phyloP scores from a whole-genome alignment of 2,888 invertebrate species.

The Glyphotaelius pellucidus region DNA sequence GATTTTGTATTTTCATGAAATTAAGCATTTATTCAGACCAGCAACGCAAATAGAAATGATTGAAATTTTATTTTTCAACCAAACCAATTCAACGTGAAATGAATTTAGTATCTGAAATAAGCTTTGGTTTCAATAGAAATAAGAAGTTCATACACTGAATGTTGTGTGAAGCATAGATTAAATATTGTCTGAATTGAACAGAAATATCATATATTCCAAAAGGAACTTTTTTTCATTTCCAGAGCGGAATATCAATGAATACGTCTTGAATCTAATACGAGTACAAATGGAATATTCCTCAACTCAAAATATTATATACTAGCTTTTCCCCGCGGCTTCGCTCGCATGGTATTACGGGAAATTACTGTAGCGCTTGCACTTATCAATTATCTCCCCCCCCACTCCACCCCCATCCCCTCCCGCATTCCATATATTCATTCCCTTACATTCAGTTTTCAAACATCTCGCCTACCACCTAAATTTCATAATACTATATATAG shows the following conservation, averaged over 20 bases:
- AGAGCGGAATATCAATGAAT: not conserved
- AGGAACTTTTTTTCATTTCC: not conserved
- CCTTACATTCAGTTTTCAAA: too few relatives aligned
- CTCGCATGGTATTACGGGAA: too few relatives aligned
- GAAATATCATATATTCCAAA: not conserved
- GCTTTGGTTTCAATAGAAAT: not conserved
- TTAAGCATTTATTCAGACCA: too few relatives aligned
- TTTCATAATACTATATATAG: too few relatives aligned
- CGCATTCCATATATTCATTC: too few relatives aligned
- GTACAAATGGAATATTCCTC: not conserved
- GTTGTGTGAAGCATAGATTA: not conserved
- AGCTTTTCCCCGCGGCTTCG: too few relatives aligned
- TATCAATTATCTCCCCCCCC: too few relatives aligned
- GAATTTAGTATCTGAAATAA: not conserved
- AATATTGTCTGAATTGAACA: not conserved
- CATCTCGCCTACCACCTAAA: too few relatives aligned
- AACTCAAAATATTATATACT: not conserved
- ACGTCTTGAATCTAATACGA: not conserved
- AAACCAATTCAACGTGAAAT: not conserved
- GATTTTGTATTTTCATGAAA: too few relatives aligned
- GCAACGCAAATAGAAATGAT: not conserved
- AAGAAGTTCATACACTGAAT: not conserved
- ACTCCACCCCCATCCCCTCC: too few relatives aligned
- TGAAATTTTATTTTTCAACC: not conserved
- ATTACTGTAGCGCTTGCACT: too few relatives aligned